These are phyloP conservation scores for Lepidurus arcticus DNA, from an alignment of 1,140 invertebrate genomes.

Conservation along the genomic window DNA sequence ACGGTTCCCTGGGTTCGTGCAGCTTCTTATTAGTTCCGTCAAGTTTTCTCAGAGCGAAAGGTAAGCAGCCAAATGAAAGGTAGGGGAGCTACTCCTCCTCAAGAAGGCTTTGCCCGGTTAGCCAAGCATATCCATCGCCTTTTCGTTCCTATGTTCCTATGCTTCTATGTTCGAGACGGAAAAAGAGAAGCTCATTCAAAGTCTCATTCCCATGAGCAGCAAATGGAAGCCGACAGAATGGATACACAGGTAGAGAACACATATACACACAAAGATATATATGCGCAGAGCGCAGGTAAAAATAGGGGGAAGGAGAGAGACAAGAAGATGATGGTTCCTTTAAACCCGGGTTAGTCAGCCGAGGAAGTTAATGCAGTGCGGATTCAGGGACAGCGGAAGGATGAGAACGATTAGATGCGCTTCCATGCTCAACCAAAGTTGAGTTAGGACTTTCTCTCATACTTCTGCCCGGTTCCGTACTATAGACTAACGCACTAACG, in stretches of 20 bases:
- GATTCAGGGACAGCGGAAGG: not conserved
- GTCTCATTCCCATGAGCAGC: not conserved
- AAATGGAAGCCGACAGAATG: not conserved
- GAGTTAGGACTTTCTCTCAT: not conserved
- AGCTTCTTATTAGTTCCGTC: constrained; percentile 21
- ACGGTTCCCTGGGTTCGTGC: constrained; percentile 12
- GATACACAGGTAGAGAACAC: not conserved
- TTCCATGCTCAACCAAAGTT: not conserved
- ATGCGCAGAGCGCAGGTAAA: not conserved
- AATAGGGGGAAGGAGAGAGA: not conserved
- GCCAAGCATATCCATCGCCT: not conserved
- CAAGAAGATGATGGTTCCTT: not conserved
- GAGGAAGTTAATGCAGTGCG: not conserved
- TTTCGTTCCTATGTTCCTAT: too few species aligned
- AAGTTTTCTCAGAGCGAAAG: not conserved
- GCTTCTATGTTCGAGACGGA: too few species aligned
- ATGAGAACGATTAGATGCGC: constrained; percentile 18
- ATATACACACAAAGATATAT: not conserved
- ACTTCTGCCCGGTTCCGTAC: not conserved
- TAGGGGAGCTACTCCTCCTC: not conserved
- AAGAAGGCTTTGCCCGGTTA: constrained; percentile 7
- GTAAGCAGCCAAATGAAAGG: not conserved
- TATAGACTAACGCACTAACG: not conserved
- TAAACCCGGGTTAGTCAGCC: not conserved
- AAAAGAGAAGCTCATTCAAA: not conserved